A percentile compares a stretch with the other conserved stretches of the same genome.
Evolutionary conservation across 2,113 vertebrate species (phyloP).

Genomic region (Sitta europaea): DNA sequence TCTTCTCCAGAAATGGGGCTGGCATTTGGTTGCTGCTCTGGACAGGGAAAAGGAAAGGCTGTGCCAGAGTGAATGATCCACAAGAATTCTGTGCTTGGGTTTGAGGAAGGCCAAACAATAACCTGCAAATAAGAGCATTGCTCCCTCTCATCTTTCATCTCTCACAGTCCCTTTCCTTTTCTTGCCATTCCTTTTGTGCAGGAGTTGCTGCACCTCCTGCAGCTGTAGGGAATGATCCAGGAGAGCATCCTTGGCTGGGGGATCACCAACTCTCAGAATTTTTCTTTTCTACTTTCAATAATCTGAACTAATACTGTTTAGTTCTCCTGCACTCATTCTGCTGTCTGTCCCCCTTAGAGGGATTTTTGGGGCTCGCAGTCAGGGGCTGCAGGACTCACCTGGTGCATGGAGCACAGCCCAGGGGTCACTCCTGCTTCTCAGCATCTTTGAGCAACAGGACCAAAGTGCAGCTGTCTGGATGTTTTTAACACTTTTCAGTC

Average conservation of each 20-base stretch:
- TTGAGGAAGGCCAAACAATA: not conserved
- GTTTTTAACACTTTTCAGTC: not conserved
- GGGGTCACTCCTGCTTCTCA: not conserved
- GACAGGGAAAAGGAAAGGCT: not conserved
- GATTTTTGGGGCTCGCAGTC: not conserved
- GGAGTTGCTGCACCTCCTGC: not conserved
- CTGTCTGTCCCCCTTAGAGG: not conserved
- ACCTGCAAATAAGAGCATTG: not conserved
- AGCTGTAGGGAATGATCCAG: not conserved
- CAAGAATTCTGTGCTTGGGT: not conserved
- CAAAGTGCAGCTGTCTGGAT: not conserved
- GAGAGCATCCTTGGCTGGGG: not conserved
- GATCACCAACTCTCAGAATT: not conserved
- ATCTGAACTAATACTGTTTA: not conserved
- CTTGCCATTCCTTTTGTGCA: not conserved
- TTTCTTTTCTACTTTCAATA: not conserved
- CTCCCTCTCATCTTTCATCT: not conserved
- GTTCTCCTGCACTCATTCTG: not conserved
- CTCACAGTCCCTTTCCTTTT: not conserved
- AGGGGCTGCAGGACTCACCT: accelerated
- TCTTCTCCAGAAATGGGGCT: not conserved
- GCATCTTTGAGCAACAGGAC: accelerated
- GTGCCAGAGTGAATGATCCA: not conserved
- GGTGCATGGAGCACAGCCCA: not conserved
- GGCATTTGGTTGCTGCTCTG: not conserved